phyloP scores from a whole-genome alignment of 2,888 invertebrate species.

The Perdita meconis region DNA sequence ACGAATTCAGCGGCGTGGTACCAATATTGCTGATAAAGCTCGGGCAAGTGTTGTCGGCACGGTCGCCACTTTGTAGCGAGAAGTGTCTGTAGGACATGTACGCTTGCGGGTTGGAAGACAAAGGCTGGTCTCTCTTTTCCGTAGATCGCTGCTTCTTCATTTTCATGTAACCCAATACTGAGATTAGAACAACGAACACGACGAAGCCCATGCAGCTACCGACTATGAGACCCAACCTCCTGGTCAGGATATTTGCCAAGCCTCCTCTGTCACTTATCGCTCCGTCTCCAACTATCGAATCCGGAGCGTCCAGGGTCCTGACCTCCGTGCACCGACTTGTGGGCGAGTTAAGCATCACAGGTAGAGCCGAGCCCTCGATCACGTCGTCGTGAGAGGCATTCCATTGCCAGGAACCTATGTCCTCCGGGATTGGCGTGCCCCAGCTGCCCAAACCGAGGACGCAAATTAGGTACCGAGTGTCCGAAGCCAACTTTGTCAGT shows the following conservation, averaged over 20 bases:
- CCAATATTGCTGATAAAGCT: constrained; percentile 83
- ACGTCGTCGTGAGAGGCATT: constrained; percentile 86
- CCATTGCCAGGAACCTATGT: constrained; percentile 77
- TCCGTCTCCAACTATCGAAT: constrained; percentile 86
- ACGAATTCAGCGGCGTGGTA: constrained; percentile 80
- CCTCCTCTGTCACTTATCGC: constrained; percentile 88
- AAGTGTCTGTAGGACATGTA: constrained; percentile 92
- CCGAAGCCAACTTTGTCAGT: constrained; percentile 90
- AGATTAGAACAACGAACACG: constrained; percentile 93
- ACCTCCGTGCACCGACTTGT: constrained; percentile 92
- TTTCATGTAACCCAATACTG: constrained; percentile 93
- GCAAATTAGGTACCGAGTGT: constrained; percentile 93
- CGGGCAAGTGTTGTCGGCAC: constrained; percentile 81
- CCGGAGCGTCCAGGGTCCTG: constrained; percentile 90
- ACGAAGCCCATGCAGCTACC: constrained; percentile 95
- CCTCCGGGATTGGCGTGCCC: constrained; percentile 86
- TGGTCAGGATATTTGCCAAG: constrained; percentile 91
- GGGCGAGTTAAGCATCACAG: constrained; percentile 89
- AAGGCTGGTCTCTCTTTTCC: constrained; percentile 88
- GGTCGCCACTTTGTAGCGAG: constrained; percentile 88
- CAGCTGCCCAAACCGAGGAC: constrained; percentile 93
- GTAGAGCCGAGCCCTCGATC: constrained; percentile 86
- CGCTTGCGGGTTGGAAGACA: constrained; percentile 88
- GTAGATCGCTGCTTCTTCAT: constrained; percentile 92
- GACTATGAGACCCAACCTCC: constrained; percentile 93